Conservation (phyloP, 2,113 vertebrate genomes). For the Trematocara variabile region DNA sequence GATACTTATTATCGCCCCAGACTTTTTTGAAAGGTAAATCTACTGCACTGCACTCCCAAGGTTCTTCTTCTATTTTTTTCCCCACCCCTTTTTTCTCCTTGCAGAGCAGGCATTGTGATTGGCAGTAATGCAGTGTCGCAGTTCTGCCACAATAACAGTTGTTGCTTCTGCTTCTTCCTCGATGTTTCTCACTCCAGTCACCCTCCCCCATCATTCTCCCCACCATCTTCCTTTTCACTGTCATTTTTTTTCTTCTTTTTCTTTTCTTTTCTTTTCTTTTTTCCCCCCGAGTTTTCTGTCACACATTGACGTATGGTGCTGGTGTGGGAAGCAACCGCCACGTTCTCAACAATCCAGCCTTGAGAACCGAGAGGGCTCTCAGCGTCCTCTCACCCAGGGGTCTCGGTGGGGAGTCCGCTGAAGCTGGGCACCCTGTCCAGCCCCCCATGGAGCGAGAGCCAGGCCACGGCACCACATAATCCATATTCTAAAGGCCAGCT, state of each 20-base stretch:
- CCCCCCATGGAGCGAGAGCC: constrained; percentile 59
- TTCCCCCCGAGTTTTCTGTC: constrained; percentile 35
- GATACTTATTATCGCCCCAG: constrained; percentile 68
- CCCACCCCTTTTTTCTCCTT: not conserved
- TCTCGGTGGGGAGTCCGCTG: constrained; percentile 61
- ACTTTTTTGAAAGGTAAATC: constrained; percentile 67
- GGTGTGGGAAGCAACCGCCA: constrained; percentile 50
- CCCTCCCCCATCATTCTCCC: not conserved
- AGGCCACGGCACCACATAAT: constrained; percentile 61
- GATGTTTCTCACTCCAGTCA: not conserved
- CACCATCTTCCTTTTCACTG: constrained; percentile 26
- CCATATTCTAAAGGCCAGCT: constrained; percentile 76
- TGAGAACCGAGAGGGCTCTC: constrained; percentile 51
- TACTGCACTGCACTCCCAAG: constrained; percentile 52
- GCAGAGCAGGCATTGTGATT: constrained; percentile 40
- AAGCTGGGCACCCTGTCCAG: constrained; percentile 57
- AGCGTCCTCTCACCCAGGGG: constrained; percentile 67
- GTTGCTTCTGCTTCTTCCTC: constrained; percentile 24
- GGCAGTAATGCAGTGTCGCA: constrained; percentile 32
- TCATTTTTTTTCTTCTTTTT: not conserved
- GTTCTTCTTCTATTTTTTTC: constrained; percentile 19
- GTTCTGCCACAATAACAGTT: constrained; percentile 34
- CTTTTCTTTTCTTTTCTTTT: not conserved
- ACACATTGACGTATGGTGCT: constrained; percentile 46
- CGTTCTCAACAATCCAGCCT: constrained; percentile 53